phyloP scores from a whole-genome alignment of 2,797 vertebrate genomes.

The Echiichthys vipera region DNA sequence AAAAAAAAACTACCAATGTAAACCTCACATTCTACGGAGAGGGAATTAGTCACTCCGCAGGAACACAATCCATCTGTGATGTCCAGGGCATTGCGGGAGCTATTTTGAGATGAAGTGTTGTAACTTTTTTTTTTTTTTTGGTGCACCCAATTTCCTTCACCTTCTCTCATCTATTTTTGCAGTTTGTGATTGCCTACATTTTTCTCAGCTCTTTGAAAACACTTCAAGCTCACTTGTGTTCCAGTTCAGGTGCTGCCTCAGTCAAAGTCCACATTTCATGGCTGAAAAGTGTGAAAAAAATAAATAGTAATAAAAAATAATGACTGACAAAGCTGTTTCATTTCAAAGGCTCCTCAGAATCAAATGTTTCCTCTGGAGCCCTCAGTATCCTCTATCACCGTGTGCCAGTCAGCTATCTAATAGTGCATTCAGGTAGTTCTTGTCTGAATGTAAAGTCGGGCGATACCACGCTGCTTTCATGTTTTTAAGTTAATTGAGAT shows the following conservation, averaged over 20 bases:
- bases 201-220: background rate
- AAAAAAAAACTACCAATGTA: constrained; percentile 20
- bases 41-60: constrained; percentile 30
- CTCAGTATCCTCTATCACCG: background rate
- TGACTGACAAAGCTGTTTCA: background rate
- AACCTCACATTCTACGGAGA: constrained; percentile 22
- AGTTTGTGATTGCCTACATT: background rate
- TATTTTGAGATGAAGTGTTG: constrained; percentile 18
- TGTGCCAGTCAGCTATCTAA: background rate
- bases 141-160: constrained; percentile 1
- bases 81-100: constrained; percentile 14
- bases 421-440: background rate
- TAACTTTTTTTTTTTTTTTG: background rate
- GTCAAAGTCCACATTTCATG: background rate
- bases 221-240: background rate
- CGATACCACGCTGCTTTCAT: background rate
- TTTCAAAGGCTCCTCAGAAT: background rate
- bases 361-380: background rate
- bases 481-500: background rate
- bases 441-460: background rate
- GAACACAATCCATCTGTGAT: constrained; percentile 28
- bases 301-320: background rate
- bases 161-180: background rate
- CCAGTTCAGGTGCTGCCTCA: background rate
- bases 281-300: background rate